Evolutionary conservation across 1,140 invertebrate genomes (phyloP), one percentile per base, ranked within the genome.

Genomic region (Halesus radiatus): DNA sequence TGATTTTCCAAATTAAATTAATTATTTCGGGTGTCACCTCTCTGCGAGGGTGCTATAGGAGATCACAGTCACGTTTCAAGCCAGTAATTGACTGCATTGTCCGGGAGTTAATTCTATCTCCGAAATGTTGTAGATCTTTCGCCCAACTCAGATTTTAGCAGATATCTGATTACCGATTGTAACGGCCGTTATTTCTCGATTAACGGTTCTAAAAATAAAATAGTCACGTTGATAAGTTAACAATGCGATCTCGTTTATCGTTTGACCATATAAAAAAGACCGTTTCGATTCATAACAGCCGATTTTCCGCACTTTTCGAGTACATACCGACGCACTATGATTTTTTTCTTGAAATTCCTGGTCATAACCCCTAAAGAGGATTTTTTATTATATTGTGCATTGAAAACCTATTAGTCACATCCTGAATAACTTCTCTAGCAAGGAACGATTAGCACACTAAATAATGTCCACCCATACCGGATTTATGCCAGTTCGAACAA

Each of bases 121-220:
- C 60, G 60, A 64, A 64, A 64, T 64, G 26, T 29, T 64, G 60
- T 72, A 72, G 3, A 32, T 32, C 22, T 52, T 29, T 72, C 20
- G 52, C 68, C 45, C 20, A 20, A 72, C 20, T 16, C 68, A 53
- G 62, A 66, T 66, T 16, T n/a, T 15, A 60, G 56, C 56, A 60
- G 64, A 68, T 72, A 72, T 72, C 68, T 72, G 22, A 72, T 72
- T 66, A 66, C 62, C 7, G 3, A 66, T 16, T 66, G 62, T 66
- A 66, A 66, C 62, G 68, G 68, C 54, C 68, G 18, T 26, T 72
- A 66, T 54, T 72, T 72, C 7, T 72, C 45, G 68, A 72, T 54
- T 72, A 72, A 72, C 68, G 68, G 68, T 72, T 18, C 26, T 32
- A 50, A 72, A 54, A 72, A 26, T 53, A 53, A 53, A 72, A 53